Conservation (phyloP, 2,888 invertebrate genomes). For the Diaphora mendica region DNA sequence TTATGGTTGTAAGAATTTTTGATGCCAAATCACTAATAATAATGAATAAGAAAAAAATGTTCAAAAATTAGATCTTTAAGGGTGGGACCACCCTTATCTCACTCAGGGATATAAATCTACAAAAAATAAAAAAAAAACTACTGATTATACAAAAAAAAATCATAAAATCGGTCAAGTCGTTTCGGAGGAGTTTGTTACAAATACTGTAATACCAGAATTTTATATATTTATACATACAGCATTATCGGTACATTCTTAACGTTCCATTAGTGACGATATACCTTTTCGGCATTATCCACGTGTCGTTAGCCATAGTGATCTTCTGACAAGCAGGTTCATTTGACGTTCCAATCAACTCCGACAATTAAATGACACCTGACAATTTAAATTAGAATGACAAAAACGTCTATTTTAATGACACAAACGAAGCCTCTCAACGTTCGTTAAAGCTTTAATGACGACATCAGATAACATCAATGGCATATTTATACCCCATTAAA, state of each 20-base stretch:
- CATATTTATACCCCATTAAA: constrained; percentile 11
- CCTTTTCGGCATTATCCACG: neutral
- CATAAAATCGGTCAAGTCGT: no score
- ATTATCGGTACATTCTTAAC: neutral
- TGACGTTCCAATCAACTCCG: constrained; percentile 26
- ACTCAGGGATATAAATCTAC: no score
- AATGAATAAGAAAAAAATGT: no score
- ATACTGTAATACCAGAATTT: no score
- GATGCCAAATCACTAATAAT: no score
- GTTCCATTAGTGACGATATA: neutral
- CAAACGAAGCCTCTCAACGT: constrained; percentile 36
- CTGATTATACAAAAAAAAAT: no score
- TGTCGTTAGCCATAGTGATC: neutral
- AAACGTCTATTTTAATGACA: constrained; percentile 45
- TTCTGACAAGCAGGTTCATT: neutral
- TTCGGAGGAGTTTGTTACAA: no score
- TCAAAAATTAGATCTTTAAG: no score
- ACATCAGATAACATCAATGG: constrained; percentile 35
- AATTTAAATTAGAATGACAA: constrained; percentile 52
- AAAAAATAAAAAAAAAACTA: no score
- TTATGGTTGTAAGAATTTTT: no score
- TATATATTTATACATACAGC: no score
- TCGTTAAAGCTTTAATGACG: constrained; percentile 32
- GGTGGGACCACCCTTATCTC: no score
- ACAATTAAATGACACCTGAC: constrained; percentile 28